Evolutionary conservation across 2,888 invertebrate species (phyloP), one percentile per base, ranked within the genome.

Genomic region (Sympetrum striolatum): DNA sequence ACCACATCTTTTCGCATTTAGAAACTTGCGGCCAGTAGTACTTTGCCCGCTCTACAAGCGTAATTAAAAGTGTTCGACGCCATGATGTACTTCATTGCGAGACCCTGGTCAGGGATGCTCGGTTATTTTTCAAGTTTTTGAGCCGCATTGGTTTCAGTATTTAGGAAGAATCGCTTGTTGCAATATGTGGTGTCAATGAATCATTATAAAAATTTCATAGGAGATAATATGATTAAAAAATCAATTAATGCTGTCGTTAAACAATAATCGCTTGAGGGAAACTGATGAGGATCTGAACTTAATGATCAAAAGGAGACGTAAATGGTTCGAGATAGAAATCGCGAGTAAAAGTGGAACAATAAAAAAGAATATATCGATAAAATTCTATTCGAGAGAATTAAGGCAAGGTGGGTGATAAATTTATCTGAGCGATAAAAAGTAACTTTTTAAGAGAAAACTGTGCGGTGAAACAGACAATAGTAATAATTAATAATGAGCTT

Each of bases 401-500:
- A 37, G 60, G 58, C 35, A 60, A 86, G 86, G 60, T 60, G 86
- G 60, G 86, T 86, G 86, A 86, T 86, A 86, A 60, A 60, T 86
- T 86, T 86, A 35, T 86, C 60, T 86, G 86, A 60, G 86, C 64
- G 86, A 86, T 86, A 86, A 60, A 22, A 2, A 60, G 58, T 58
- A 60, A 60, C 35, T 60, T 37, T 53, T 58, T 60, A 86, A 86
- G 58, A 60, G 60, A 86, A 60, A 86, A 86, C 86, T 86, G 86
- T 86, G 86, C 86, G 60, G 86, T 86, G 86, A 86, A 86, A 86
- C 86, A 86, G 86, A 86, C 86, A 86, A 86, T 86, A 86, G 86
- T 86, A 86, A 86, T 86, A 60, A 86, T 86, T 86, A 53, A 86
- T 86, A 60, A 86, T 60, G 86, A 86, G 86, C 86, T 86, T 86